These are phyloP conservation scores for Gadus chalcogrammus DNA, from an alignment of 2,113 vertebrate species.

Conservation along the genomic window DNA sequence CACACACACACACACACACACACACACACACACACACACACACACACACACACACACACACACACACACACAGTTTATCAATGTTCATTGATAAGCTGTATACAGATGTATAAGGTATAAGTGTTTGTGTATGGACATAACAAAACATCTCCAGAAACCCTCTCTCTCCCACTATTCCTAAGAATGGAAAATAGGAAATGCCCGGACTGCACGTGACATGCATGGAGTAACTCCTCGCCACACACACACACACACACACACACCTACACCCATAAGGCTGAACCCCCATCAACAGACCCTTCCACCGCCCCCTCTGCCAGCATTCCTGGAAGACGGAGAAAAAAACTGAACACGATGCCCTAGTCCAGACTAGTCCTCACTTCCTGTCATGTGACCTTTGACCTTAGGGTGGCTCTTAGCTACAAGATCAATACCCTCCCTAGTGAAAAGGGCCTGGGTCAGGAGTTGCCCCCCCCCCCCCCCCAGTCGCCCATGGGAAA, in stretches of 20 bases:
- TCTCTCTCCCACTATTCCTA: too few relatives aligned
- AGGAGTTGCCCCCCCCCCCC: background rate
- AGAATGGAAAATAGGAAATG: too few relatives aligned
- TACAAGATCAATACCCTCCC: conserved; percentile 51
- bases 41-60: background rate
- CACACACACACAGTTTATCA: conserved; percentile 28
- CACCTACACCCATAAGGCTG: too few relatives aligned
- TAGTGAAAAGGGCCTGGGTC: conserved; percentile 29
- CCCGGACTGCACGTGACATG: too few relatives aligned
- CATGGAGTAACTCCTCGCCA: too few relatives aligned
- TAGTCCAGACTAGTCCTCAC: conserved; percentile 28
- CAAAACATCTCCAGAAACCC: too few relatives aligned
- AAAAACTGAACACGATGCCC: conserved; percentile 10
- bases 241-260: too few relatives aligned
- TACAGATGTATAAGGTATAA: too few relatives aligned
- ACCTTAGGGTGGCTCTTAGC: conserved; percentile 36
- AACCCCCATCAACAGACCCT: too few relatives aligned
- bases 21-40: background rate
- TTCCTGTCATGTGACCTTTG: conserved; percentile 54
- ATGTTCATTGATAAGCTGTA: too few relatives aligned
- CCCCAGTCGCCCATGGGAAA: conserved; percentile 31
- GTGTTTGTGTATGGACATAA: too few relatives aligned
- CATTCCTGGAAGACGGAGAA: conserved; percentile 3
- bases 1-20: background rate
- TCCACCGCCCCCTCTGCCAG: too few relatives aligned